Evolutionary conservation across 2,888 invertebrate genomes (phyloP).

Genomic region (Trissoscelio sp.): DNA sequence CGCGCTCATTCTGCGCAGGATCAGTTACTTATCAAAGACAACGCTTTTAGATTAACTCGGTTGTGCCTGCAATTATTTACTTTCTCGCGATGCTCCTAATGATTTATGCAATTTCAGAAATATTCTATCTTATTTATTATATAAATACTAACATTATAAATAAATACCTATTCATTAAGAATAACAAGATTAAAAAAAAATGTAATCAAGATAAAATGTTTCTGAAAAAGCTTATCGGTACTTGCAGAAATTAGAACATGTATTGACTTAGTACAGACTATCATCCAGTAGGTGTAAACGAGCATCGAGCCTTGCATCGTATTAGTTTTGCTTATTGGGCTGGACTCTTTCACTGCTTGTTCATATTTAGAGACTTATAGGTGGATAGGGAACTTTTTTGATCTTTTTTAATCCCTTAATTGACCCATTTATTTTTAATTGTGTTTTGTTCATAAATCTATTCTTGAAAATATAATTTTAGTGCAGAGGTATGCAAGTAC

Average conservation of each 20-base stretch:
- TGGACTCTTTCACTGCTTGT: conserved; percentile 84
- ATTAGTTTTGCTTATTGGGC: conserved; percentile 84
- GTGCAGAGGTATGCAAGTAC: conserved; percentile 82
- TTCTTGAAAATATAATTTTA: conserved; percentile 67
- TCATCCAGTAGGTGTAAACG: conserved; percentile 82
- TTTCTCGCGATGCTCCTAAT: conserved; percentile 82
- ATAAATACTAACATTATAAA: neutral
- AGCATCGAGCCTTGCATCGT: conserved; percentile 84
- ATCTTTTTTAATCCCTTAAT: conserved; percentile 64
- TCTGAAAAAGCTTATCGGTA: conserved; percentile 74
- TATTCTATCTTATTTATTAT: conserved; percentile 75
- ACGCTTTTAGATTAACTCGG: conserved; percentile 80
- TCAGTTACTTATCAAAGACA: conserved; percentile 63
- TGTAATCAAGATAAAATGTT: conserved; percentile 76
- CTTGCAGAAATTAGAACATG: conserved; percentile 79
- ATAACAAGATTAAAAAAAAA: neutral
- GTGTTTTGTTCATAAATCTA: conserved; percentile 19
- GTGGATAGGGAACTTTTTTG: conserved; percentile 82
- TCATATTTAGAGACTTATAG: conserved; percentile 80
- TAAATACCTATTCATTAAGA: conserved; percentile 26
- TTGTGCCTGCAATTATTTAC: conserved; percentile 83
- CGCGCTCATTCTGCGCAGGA: conserved; percentile 70
- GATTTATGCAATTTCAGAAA: conserved; percentile 80
- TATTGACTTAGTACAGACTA: conserved; percentile 82
- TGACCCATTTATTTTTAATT: conserved; percentile 49